phyloP scores from a whole-genome alignment of 2,113 vertebrate species.

The Thermophis baileyi region DNA sequence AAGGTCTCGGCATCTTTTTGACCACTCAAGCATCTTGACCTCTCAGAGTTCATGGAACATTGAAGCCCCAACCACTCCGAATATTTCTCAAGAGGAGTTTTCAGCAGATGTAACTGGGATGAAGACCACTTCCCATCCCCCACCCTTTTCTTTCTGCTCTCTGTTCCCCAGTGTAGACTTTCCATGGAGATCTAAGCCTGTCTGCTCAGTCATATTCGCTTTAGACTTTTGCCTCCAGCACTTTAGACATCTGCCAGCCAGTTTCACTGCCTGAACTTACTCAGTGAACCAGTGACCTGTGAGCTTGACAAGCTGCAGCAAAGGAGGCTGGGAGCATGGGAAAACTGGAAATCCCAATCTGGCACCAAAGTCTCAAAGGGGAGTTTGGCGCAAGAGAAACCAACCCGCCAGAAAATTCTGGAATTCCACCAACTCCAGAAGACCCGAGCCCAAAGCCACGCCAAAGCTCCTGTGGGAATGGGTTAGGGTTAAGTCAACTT shows the following conservation, averaged over 20 bases:
- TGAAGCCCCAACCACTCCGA: not conserved
- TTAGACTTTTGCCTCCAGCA: not conserved
- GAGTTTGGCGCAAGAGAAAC: not conserved
- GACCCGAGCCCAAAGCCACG: not conserved
- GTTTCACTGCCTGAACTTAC: not conserved
- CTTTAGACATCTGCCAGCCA: not conserved
- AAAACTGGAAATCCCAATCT: not conserved
- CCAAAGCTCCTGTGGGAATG: not conserved
- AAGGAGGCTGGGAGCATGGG: not conserved
- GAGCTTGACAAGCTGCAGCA: not conserved
- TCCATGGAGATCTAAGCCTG: not conserved
- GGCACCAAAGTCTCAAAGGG: not conserved
- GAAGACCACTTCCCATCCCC: not conserved
- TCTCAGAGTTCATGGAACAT: not conserved
- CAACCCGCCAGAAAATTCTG: not conserved
- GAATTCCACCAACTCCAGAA: not conserved
- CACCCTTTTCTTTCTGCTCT: not conserved
- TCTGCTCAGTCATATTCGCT: not conserved
- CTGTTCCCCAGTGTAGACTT: not conserved
- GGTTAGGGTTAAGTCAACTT: not conserved
- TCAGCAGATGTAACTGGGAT: not conserved
- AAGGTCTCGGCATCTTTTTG: not conserved
- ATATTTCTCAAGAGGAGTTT: not conserved
- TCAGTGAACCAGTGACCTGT: not conserved
- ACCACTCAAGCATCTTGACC: not conserved